Conservation (phyloP, 2,888 invertebrate species). For the Melieria omissa region DNA sequence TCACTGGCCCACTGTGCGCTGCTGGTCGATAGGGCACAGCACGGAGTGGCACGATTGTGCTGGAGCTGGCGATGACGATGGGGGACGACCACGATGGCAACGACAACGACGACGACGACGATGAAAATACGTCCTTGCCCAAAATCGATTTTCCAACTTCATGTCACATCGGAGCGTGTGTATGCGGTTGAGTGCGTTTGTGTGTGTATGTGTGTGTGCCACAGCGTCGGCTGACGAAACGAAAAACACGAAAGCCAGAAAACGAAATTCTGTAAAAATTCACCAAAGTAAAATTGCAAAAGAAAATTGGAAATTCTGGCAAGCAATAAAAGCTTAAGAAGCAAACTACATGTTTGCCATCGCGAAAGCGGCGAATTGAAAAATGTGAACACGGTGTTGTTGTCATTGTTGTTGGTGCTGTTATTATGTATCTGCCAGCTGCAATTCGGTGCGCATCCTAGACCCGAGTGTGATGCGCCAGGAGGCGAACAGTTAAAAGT, state of each 20-base stretch:
- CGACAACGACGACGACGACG: conserved; percentile 21
- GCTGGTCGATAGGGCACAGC: too few relatives aligned
- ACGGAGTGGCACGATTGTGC: too few relatives aligned
- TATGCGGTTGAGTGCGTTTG: neutral
- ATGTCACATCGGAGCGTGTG: conserved; percentile 46
- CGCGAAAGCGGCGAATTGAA: too few relatives aligned
- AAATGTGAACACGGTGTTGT: too few relatives aligned
- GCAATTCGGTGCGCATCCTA: too few relatives aligned
- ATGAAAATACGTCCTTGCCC: conserved; percentile 59
- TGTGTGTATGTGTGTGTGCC: conserved; percentile 15
- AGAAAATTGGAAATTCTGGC: neutral
- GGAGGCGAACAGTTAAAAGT: too few relatives aligned
- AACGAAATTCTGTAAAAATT: neutral
- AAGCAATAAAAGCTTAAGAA: too few relatives aligned
- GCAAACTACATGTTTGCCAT: too few relatives aligned
- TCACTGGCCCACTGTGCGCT: too few relatives aligned
- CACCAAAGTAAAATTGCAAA: neutral
- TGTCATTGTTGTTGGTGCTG: too few relatives aligned
- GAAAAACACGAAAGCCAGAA: neutral
- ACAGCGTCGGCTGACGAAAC: conserved; percentile 1
- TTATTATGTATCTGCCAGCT: too few relatives aligned
- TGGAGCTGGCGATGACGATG: neutral
- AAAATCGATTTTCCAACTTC: conserved; percentile 63
- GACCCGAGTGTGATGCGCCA: too few relatives aligned
- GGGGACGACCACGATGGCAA: neutral